Percentiles rank a stretch among this genome's conserved stretches.
Evolutionary conservation across 2,797 vertebrate genomes (phyloP).

Genomic region (Cirrhinus molitorella): DNA sequence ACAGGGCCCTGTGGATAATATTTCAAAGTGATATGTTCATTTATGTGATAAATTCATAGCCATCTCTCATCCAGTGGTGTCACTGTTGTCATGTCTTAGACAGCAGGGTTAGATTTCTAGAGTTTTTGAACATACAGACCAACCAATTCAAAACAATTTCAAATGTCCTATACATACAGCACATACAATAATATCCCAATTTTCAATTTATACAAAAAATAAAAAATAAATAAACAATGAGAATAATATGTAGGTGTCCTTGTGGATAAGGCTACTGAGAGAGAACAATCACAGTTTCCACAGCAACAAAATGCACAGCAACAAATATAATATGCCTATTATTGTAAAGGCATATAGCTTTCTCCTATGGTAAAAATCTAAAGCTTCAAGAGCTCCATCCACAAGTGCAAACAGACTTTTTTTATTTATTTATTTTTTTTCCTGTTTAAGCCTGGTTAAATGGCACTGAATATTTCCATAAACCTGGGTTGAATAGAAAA

Average conservation of each 20-base stretch:
- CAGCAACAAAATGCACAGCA: slow-evolving; percentile 14
- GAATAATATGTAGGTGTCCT: slow-evolving; percentile 23
- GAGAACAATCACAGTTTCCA: slow-evolving; percentile 10
- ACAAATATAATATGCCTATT: background rate
- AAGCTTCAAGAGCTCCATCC: slow-evolving; percentile 1
- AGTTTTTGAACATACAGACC: background rate
- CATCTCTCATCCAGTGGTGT: slow-evolving; percentile 61
- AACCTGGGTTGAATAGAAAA: slow-evolving; percentile 17
- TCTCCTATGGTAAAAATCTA: background rate
- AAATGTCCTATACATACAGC: background rate
- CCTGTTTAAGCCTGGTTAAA: slow-evolving; percentile 13
- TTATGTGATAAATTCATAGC: slow-evolving; percentile 41
- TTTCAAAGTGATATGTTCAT: slow-evolving; percentile 12
- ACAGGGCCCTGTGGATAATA: background rate
- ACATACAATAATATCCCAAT: background rate
- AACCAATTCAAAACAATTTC: background rate
- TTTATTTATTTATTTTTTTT: background rate
- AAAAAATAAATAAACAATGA: background rate
- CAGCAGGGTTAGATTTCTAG: background rate
- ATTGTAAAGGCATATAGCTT: background rate
- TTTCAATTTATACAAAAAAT: background rate
- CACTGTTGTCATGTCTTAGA: slow-evolving; percentile 62
- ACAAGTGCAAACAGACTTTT: background rate
- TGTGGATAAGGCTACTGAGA: slow-evolving; percentile 13
- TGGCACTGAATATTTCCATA: slow-evolving; percentile 29